Conservation (phyloP, 2,113 vertebrate species). For the Paraplagusia blochii region DNA sequence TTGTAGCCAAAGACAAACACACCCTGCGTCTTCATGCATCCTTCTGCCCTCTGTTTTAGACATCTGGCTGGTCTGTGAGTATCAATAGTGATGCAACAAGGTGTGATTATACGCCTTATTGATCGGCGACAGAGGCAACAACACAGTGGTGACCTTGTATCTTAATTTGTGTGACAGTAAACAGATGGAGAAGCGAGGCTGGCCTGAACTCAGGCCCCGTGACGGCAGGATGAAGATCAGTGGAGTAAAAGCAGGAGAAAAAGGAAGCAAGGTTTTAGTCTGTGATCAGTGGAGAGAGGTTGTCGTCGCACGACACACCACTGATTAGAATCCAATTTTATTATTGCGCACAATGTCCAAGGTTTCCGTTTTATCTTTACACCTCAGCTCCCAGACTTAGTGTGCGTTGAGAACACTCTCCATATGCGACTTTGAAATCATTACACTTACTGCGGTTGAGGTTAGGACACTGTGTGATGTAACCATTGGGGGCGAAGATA, state of each 20-base stretch:
- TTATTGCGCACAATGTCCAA: not conserved
- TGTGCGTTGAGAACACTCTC: not conserved
- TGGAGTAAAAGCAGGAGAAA: not conserved
- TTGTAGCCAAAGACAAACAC: constrained; percentile 15
- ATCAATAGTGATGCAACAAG: constrained; percentile 49
- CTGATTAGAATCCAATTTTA: constrained; percentile 14
- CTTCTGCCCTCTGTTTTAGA: constrained; percentile 30
- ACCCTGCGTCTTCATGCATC: constrained; percentile 15
- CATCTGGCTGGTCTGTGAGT: constrained; percentile 6
- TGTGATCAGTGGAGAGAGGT: constrained; percentile 7
- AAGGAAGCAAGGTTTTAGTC: not conserved
- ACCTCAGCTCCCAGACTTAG: not conserved
- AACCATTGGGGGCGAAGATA: constrained; percentile 90
- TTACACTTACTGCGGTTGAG: constrained; percentile 92
- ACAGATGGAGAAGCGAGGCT: constrained; percentile 21
- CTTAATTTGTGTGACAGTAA: constrained; percentile 54
- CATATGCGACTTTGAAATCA: not conserved
- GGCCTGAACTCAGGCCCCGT: constrained; percentile 19
- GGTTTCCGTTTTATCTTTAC: not conserved
- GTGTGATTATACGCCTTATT: constrained; percentile 62
- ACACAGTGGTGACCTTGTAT: constrained; percentile 32
- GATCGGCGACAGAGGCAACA: constrained; percentile 49
- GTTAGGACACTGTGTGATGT: constrained; percentile 92
- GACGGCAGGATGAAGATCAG: constrained; percentile 25
- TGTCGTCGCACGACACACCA: constrained; percentile 1